These are phyloP conservation scores for Apodemus speciosus DNA, from an alignment of 2,113 vertebrate species.

Conservation along the genomic window DNA sequence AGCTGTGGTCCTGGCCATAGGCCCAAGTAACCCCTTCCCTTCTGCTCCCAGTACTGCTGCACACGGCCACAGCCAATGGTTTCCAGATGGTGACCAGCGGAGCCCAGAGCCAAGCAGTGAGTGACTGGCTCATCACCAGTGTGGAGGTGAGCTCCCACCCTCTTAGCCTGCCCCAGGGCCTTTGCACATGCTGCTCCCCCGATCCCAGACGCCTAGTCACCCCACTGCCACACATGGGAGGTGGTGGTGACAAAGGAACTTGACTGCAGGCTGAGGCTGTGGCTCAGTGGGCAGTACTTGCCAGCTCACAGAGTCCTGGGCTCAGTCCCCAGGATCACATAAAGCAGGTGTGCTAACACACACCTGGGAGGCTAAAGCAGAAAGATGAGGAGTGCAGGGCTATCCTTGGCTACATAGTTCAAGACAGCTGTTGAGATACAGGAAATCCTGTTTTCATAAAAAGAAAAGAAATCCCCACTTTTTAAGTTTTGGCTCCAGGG, in stretches of 20 bases:
- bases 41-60: slow-evolving; percentile 90
- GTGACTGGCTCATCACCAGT: slow-evolving; percentile 97
- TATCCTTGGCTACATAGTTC: not conserved
- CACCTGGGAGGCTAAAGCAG: not conserved
- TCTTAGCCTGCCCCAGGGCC: not conserved
- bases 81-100: slow-evolving; percentile 99
- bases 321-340: not conserved
- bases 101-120: slow-evolving; percentile 96
- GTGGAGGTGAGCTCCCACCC: slow-evolving; percentile 92
- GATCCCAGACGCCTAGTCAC: not conserved
- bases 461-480: not conserved
- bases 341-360: not conserved
- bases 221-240: fast-evolving
- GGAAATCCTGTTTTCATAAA: not conserved
- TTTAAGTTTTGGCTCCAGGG: not conserved
- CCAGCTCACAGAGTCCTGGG: not conserved
- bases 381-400: not conserved
- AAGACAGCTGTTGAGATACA: not conserved
- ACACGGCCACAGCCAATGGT: slow-evolving; percentile 97
- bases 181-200: too few relatives aligned
- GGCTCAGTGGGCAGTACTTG: not conserved
- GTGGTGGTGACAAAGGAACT: not conserved
- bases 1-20: not conserved
- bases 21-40: not conserved
- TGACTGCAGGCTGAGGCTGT: not conserved